These are phyloP conservation scores for Numenius arquata DNA, from an alignment of 2,113 vertebrate genomes.

Conservation along the genomic window DNA sequence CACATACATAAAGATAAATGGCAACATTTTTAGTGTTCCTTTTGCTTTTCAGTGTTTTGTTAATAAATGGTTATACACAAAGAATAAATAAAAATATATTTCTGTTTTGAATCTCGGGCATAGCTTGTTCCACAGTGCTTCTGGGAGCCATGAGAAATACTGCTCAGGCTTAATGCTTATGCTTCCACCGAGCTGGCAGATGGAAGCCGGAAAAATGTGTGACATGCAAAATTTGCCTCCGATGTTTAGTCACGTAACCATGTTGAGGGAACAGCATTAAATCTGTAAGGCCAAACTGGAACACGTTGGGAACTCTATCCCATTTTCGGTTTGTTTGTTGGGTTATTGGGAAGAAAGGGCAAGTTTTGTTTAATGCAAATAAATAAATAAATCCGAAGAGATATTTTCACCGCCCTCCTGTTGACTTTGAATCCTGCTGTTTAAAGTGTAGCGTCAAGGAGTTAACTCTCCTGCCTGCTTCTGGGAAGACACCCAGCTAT, in stretches of 20 bases:
- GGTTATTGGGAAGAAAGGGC: neutral
- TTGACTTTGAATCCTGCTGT: constrained; percentile 6
- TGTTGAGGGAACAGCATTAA: neutral
- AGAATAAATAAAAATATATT: neutral
- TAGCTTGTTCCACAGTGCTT: neutral
- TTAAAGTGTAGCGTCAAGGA: neutral
- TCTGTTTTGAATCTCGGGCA: neutral
- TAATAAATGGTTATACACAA: neutral
- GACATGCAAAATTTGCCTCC: neutral
- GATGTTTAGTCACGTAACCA: neutral
- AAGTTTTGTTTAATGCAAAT: neutral
- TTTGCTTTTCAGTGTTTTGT: neutral
- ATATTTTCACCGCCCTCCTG: neutral
- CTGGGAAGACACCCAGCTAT: neutral
- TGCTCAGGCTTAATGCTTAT: neutral
- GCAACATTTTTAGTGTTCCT: neutral
- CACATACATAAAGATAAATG: neutral
- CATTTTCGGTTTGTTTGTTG: neutral
- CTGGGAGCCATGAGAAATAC: neutral
- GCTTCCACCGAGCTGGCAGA: neutral
- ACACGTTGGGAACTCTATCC: fast-evolving
- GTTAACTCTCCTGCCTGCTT: neutral
- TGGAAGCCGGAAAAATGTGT: neutral
- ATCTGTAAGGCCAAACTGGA: neutral
- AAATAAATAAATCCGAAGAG: neutral